phyloP scores from a whole-genome alignment of 2,888 invertebrate genomes.

The Campopleginae sp. region DNA sequence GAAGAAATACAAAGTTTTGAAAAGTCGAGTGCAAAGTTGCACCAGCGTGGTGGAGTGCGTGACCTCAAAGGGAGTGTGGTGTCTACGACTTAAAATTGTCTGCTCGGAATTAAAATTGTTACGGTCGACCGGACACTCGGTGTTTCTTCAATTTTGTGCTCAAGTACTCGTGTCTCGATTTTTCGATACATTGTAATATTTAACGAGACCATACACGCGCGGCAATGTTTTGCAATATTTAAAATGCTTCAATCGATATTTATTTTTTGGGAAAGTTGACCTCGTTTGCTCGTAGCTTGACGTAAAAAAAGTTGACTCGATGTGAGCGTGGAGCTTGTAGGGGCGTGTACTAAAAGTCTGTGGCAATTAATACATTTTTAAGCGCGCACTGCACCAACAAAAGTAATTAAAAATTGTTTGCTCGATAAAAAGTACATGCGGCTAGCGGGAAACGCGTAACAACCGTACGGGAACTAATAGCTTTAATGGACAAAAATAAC shows the following conservation, averaged over 20 bases:
- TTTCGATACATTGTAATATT: background rate
- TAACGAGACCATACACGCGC: too few relatives aligned
- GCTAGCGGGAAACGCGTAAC: background rate
- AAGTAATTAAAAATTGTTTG: conserved; percentile 5
- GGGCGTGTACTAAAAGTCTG: background rate
- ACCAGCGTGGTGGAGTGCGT: too few relatives aligned
- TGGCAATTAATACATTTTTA: background rate
- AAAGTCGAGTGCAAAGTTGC: too few relatives aligned
- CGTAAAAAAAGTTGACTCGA: background rate
- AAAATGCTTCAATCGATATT: background rate
- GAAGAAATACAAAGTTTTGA: too few relatives aligned
- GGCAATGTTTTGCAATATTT: too few relatives aligned
- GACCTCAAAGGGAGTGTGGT: too few relatives aligned
- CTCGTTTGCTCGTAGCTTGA: background rate
- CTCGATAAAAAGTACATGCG: background rate
- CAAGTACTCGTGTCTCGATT: background rate
- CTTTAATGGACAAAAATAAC: background rate
- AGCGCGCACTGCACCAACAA: background rate
- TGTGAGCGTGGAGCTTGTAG: background rate
- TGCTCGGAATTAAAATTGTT: background rate
- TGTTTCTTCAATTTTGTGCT: background rate
- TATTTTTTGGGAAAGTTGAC: background rate
- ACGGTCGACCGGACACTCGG: background rate
- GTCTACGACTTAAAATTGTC: too few relatives aligned
- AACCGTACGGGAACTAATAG: background rate